Base-by-base conservation (phyloP, 2,113 vertebrate species). In the Notarius quadriscutis region DNA sequence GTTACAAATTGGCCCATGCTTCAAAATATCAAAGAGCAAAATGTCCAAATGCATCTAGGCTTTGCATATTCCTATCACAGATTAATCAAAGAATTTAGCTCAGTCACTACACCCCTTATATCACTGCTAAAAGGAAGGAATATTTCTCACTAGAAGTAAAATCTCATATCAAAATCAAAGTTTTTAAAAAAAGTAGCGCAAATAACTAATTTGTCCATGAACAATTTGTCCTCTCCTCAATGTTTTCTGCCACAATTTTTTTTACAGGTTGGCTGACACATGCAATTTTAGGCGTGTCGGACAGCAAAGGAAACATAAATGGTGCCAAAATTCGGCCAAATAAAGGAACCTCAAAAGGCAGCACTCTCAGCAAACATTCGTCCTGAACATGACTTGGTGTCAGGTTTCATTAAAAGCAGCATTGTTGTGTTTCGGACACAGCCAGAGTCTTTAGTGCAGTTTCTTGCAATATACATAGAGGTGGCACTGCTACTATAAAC, bases 401-500 rank as follows among this genome's bases (percentile, higher is more conserved):
- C 65, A 34, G 30, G 7, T 20, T 72, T 30, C 69, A 17, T 30
- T 71, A 15, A 69, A 41, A 71, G 30, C 30, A 72, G 30, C 6
- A 20, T 71, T 80, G 57, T 30, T 79, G 18, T 55, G 48, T 50
- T 71, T 51, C 18, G 51, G 80, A 53, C 48, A 53, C 63, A 34
- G 62, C 80, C 27, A 30, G 60, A 71, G 60, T 80, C 62, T 81
- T 71, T 53, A 20, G 2, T 81, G 77, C 72, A 30, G 85, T 86
- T 81, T 80, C 77, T 58, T 77, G 51, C 65, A 81, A 69, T 27
- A 65, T 27, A 69, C 62, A 81, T 50, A 53, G 50, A 41, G n/a
- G 50, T 86, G 75, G 41, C 75, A 86, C 50, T 55, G 62, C 25
- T 79, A 78, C 74, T 67, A 75, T 86, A 86, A 86, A 79, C 27